Base-by-base conservation (phyloP, 2,113 vertebrate species). In the Ochotona curzoniae region DNA sequence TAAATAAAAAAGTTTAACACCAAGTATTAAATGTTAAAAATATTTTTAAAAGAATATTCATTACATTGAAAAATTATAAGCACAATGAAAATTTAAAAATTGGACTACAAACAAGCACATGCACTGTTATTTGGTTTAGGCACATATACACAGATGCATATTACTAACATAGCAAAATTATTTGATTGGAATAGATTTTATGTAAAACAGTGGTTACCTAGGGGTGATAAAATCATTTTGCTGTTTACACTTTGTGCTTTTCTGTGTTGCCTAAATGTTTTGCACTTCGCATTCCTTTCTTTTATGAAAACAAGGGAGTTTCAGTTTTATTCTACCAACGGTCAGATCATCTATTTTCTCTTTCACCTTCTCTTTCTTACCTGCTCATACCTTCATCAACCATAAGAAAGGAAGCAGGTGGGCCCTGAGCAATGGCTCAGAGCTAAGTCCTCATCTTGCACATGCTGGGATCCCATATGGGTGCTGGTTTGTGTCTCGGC, bases 231-330 rank as follows among this genome's bases (percentile, higher is more conserved):
- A 69, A 73, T 9, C n/a, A 25, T 54, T 51, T 74, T 78, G 73
- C 89, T 84, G 64, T n/a, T 57, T 57, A 44, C 38, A 44, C 44
- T 79, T 78, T 92, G 66, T 73, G 28, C 38, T 82, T 73, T 95
- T 79, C 49, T 54, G 6, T 60, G 32, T 78, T 87, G 61, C 71
- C 28, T 74, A 67, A 89, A 64, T 70, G 10, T 51, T 93, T 81
- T 79, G 4, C 11, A 44, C 51, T 82, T 70, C 87, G 23, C 70
- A 78, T 82, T 15, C 47, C 32, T 76, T 78, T 84, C 25, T 49
- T 82, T 76, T 54, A 32, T 54, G 11, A 71, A 17, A 66, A 14
- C 75, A 79, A 93, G 78, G 20, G 10, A 18, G 2, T 79, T 64
- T 87, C 83, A 73, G 32, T 66, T 92, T 75, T 47, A 60, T 11